Conservation (phyloP, 2,113 vertebrate species). For the Daubentonia madagascariensis region DNA sequence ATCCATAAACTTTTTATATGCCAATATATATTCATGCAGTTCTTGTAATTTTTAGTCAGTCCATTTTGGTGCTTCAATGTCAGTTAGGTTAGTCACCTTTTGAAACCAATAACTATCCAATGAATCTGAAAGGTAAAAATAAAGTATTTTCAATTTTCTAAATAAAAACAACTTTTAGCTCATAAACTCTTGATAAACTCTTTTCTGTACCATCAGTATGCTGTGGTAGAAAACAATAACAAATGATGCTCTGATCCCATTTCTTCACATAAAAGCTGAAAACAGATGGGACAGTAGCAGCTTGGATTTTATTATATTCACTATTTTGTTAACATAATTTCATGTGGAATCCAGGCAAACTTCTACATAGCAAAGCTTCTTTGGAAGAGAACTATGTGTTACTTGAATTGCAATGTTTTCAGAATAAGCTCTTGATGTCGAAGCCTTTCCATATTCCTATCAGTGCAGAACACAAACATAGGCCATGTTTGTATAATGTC, state of each 20-base stretch:
- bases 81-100: background rate
- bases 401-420: conserved; percentile 17
- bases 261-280: conserved; percentile 23
- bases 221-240: background rate
- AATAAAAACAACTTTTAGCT: background rate
- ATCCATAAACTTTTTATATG: background rate
- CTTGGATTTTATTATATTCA: conserved; percentile 30
- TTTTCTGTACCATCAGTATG: background rate
- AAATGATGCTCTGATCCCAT: background rate
- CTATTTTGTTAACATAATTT: conserved; percentile 34
- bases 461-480: background rate
- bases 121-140: background rate
- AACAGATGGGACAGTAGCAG: conserved; percentile 29
- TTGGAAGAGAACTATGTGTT: background rate
- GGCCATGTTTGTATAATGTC: background rate
- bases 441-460: background rate
- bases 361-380: conserved; percentile 19
- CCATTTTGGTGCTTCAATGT: background rate
- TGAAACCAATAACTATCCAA: background rate
- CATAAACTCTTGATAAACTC: background rate
- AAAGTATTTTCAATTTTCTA: background rate
- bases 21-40: background rate
- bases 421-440: background rate
- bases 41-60: background rate
- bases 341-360: background rate